phyloP scores from a whole-genome alignment of 1,140 invertebrate genomes.

The Archivesica marissinica region DNA sequence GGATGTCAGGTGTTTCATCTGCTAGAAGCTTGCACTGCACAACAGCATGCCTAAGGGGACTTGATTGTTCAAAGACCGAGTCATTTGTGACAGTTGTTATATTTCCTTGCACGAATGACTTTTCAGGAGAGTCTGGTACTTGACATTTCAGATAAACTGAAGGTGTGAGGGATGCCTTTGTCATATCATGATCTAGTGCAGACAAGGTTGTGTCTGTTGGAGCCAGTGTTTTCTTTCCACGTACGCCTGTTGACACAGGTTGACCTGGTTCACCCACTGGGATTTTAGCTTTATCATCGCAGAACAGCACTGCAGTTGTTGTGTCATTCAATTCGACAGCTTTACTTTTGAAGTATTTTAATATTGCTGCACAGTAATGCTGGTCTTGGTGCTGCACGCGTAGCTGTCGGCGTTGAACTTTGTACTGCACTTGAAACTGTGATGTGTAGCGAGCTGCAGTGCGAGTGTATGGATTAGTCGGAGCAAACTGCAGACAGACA shows the following conservation, averaged over 20 bases:
- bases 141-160: conserved; percentile 35
- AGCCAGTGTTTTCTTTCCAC: conserved; percentile 42
- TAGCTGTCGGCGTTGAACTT: conserved; percentile 65
- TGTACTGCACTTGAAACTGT: conserved; percentile 56
- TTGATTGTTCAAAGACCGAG: conserved; percentile 39
- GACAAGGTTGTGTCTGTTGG: not conserved
- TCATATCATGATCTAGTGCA: conserved; percentile 65
- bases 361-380: conserved; percentile 61
- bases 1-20: not conserved
- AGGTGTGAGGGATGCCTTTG: conserved; percentile 24
- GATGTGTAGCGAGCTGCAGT: conserved; percentile 58
- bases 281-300: conserved; percentile 57
- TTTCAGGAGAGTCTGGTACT: conserved; percentile 32
- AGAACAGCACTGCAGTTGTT: not conserved
- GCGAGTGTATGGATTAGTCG: conserved; percentile 25
- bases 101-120: conserved; percentile 55
- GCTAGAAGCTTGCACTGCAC: not conserved
- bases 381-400: conserved; percentile 56
- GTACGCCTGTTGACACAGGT: conserved; percentile 54
- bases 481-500: conserved; percentile 40
- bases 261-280: conserved; percentile 52
- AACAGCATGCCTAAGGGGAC: conserved; percentile 6
- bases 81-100: conserved; percentile 59
- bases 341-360: conserved; percentile 56
- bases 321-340: conserved; percentile 43